phyloP scores from a whole-genome alignment of 2,113 vertebrate genomes.

The Grammomys surdaster region DNA sequence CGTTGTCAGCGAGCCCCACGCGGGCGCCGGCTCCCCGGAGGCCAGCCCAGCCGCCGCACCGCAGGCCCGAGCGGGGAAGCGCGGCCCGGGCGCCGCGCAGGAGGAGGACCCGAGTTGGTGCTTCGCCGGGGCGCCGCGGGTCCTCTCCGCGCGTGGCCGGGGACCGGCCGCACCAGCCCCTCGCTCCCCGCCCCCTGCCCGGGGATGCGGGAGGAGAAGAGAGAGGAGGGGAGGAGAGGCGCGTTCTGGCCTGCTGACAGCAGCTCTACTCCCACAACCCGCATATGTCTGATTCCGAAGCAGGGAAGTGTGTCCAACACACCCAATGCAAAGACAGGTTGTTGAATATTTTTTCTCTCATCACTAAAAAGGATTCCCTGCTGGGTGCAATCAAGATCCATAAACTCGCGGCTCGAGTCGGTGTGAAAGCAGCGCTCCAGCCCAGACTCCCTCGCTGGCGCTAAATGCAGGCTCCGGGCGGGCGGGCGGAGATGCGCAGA shows the following conservation, averaged over 20 bases:
- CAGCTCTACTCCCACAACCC: conserved; percentile 79
- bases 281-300: conserved; percentile 82
- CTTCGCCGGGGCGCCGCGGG: neutral
- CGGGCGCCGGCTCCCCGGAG: conserved; percentile 76
- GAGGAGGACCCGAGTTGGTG: neutral
- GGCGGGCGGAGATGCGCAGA: conserved; percentile 78
- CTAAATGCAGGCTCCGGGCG: conserved; percentile 79
- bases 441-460: conserved; percentile 82
- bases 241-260: conserved; percentile 78
- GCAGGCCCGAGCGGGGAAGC: conserved; percentile 26
- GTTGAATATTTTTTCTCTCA: conserved; percentile 85
- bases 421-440: conserved; percentile 79
- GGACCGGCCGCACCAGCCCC: conserved; percentile 3
- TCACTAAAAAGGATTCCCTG: conserved; percentile 86
- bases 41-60: conserved; percentile 67
- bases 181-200: conserved; percentile 69
- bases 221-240: conserved; percentile 54
- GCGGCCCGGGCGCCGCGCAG: neutral
- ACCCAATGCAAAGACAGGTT: conserved; percentile 83
- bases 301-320: conserved; percentile 84
- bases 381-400: conserved; percentile 87
- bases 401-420: conserved; percentile 82
- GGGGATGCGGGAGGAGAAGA: conserved; percentile 51
- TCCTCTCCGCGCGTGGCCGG: neutral
- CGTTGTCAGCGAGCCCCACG: conserved; percentile 83